Percentiles rank a stretch among this genome's conserved stretches.
These are phyloP conservation scores for Sesia apiformis DNA, from an alignment of 2,888 invertebrate genomes.

Conservation along the genomic window DNA sequence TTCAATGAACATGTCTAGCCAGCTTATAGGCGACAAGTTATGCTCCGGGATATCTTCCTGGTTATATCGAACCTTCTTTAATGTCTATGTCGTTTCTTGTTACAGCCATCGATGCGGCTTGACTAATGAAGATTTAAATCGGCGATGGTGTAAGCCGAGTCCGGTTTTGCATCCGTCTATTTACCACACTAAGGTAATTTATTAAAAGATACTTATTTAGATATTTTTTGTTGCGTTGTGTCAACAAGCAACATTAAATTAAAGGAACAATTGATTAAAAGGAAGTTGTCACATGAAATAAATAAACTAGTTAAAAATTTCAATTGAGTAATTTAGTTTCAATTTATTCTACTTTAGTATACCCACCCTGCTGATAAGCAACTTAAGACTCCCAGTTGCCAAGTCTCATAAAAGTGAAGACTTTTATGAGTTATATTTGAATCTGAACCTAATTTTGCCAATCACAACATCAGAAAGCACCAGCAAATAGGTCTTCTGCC, in stretches of 20 bases:
- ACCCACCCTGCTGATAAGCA: too few relatives aligned
- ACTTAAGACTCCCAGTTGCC: too few relatives aligned
- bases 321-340: too few relatives aligned
- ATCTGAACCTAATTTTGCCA: too few relatives aligned
- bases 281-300: too few relatives aligned
- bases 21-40: constrained; percentile 32
- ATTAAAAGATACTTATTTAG: background rate
- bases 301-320: background rate
- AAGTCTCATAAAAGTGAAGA: too few relatives aligned
- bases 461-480: too few relatives aligned
- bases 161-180: constrained; percentile 85
- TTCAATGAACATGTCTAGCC: constrained; percentile 33
- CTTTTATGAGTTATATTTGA: too few relatives aligned
- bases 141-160: constrained; percentile 87
- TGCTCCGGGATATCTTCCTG: constrained; percentile 41
- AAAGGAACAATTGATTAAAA: too few relatives aligned
- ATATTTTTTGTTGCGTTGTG: background rate
- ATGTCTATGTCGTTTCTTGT: constrained; percentile 35
- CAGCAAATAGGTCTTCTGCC: too few relatives aligned
- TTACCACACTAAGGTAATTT: constrained; percentile 82
- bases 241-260: too few relatives aligned
- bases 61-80: constrained; percentile 25
- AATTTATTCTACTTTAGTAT: too few relatives aligned
- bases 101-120: constrained; percentile 87
- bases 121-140: constrained; percentile 89